These are phyloP conservation scores for Enteromius mattozi DNA, from an alignment of 2,797 vertebrate genomes.

Conservation along the genomic window DNA sequence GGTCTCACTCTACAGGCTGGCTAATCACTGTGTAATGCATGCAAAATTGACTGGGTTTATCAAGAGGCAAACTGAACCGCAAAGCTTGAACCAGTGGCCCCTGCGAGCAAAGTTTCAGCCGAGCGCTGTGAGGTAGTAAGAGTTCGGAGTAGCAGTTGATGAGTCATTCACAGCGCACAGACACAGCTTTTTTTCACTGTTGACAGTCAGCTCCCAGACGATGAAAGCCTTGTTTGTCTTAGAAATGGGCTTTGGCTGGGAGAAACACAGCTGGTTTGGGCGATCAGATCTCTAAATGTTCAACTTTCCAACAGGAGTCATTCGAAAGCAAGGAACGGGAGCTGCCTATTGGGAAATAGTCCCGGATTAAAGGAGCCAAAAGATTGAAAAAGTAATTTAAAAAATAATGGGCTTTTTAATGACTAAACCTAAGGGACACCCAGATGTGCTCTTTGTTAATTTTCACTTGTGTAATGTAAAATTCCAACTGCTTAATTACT, in stretches of 20 bases:
- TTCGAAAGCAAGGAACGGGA: slow-evolving; percentile 80
- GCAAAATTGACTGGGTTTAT: slow-evolving; percentile 56
- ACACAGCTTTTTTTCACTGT: slow-evolving; percentile 57
- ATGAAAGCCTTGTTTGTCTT: slow-evolving; percentile 66
- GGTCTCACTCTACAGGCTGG: slow-evolving; percentile 40
- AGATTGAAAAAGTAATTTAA: slow-evolving; percentile 91
- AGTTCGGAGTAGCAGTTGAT: slow-evolving; percentile 40
- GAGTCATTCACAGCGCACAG: slow-evolving; percentile 51
- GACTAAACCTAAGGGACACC: slow-evolving; percentile 89
- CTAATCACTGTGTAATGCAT: slow-evolving; percentile 59
- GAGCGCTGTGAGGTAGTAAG: slow-evolving; percentile 43
- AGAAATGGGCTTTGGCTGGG: slow-evolving; percentile 70
- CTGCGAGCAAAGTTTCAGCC: slow-evolving; percentile 28
- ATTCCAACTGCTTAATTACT: slow-evolving; percentile 90
- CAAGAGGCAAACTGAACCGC: slow-evolving; percentile 35
- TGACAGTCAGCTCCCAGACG: slow-evolving; percentile 63
- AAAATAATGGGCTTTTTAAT: slow-evolving; percentile 93
- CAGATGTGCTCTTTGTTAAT: slow-evolving; percentile 90
- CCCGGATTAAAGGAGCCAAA: slow-evolving; percentile 86
- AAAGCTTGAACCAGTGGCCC: slow-evolving; percentile 34
- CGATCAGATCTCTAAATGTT: slow-evolving; percentile 77
- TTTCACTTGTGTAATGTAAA: slow-evolving; percentile 90
- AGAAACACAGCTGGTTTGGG: slow-evolving; percentile 69
- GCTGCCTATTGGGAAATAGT: slow-evolving; percentile 86
- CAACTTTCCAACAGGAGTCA: slow-evolving; percentile 85